Percentiles rank a stretch among this genome's conserved stretches.
phyloP scores from a whole-genome alignment of 2,113 vertebrate species.

The Melanotaenia duboulayi region DNA sequence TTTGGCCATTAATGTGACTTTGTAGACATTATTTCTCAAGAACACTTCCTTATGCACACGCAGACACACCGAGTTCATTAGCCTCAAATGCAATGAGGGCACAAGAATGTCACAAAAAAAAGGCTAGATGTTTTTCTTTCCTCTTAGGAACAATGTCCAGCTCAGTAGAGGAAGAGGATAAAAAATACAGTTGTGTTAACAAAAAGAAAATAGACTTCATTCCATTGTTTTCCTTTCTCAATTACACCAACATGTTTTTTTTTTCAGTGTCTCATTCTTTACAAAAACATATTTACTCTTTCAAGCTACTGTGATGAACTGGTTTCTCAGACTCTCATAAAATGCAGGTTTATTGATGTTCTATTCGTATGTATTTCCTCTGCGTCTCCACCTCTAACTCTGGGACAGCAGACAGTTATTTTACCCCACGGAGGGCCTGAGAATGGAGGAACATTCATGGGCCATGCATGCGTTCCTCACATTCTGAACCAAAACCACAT shows the following conservation, averaged over 20 bases:
- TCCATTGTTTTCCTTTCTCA: neutral
- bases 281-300: neutral
- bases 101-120: constrained; percentile 26
- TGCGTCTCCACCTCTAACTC: constrained; percentile 38
- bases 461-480: constrained; percentile 64
- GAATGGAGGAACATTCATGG: constrained; percentile 54
- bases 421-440: constrained; percentile 51
- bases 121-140: constrained; percentile 46
- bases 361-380: constrained; percentile 30
- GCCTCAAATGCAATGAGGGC: constrained; percentile 53
- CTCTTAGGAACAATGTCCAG: constrained; percentile 50
- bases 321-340: constrained; percentile 1
- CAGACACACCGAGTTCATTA: constrained; percentile 32
- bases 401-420: constrained; percentile 54
- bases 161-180: constrained; percentile 6
- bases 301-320: neutral
- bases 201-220: constrained; percentile 5
- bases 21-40: constrained; percentile 65
- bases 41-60: constrained; percentile 53
- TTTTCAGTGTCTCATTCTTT: neutral
- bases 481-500: constrained; percentile 74
- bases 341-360: constrained; percentile 41
- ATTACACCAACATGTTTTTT: constrained; percentile 10
- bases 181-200: constrained; percentile 12
- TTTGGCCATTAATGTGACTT: constrained; percentile 58